Base-by-base conservation (phyloP, 2,888 invertebrate genomes). In the Hypercompe scribonia region DNA sequence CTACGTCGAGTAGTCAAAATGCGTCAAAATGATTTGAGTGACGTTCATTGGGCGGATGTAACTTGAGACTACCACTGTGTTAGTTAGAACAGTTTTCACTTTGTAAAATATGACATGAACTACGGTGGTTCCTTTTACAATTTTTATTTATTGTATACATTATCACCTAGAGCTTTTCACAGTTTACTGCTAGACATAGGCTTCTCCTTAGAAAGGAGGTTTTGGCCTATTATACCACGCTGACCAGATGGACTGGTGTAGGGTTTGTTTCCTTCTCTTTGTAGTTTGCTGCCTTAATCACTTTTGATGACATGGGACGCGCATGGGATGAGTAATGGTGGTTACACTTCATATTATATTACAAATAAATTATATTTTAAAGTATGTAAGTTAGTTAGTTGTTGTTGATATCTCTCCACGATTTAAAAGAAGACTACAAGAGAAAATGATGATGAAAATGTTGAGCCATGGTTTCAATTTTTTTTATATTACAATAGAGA, bases 1-100 rank as follows among this genome's bases (percentile, higher is more conserved):
- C 69, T 65, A 68, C 72, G 73, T 68, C 66, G 10, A 39, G 21
- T 42, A 31, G 31, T 66, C 66, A 66, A 42, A 65, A n/a, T 33
- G 31, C 72, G 78, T 74, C 79, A 77, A 75, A 64, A 15, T 82
- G 80, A 78, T 82, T 75, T 77, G 75, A 73, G 72, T 86, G 89
- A 88, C 88, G 83, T 84, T 87, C 83, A 88, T 88, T 89, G 81
- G 90, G 82, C 87, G 87, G 88, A 87, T 87, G 89, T 85, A 89
- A 90, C 78, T 72, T 74, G 88, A 89, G 80, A 75, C 74, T 79
- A 79, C 73, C 58, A 39, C 75, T 81, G 78, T 79, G 79, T 81
- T 78, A 76, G 74, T 73, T 68, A 72, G 75, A 75, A 75, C 73
- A 79, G 68, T 73, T 79, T 74, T 77, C 72, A 78, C 50, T 50